A percentile compares a stretch with the other conserved stretches of the same genome.
These are phyloP conservation scores for Lucilia cuprina DNA, from an alignment of 1,140 invertebrate genomes.

Conservation along the genomic window DNA sequence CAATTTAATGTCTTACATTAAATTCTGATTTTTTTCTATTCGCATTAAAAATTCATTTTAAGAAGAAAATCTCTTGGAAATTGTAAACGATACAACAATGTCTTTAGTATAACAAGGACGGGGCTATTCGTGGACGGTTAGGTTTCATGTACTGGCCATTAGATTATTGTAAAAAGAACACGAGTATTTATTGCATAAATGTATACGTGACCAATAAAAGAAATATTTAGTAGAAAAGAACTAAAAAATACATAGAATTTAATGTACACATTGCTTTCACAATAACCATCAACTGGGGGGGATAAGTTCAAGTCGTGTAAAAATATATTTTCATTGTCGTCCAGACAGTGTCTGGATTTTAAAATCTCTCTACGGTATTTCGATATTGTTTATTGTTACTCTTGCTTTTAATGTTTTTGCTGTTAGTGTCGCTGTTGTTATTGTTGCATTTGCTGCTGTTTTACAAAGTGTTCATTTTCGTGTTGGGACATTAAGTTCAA, in stretches of 20 bases:
- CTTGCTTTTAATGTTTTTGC: not conserved
- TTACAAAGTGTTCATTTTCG: slow-evolving; percentile 10
- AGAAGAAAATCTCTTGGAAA: no score
- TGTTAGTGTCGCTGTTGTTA: not conserved
- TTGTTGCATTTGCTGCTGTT: not conserved
- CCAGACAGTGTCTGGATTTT: not conserved
- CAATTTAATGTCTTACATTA: no score
- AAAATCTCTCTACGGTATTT: not conserved
- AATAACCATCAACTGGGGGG: not conserved
- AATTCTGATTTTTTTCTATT: no score
- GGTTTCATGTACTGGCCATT: slow-evolving; percentile 43
- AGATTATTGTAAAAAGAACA: slow-evolving; percentile 56
- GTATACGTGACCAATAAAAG: slow-evolving; percentile 45
- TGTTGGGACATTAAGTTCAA: slow-evolving; percentile 24
- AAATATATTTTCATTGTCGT: not conserved
- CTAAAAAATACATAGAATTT: not conserved
- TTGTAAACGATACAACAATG: no score
- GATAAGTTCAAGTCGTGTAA: not conserved
- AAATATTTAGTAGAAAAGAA: slow-evolving; percentile 7
- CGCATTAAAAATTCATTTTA: no score
- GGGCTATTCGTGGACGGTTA: not conserved
- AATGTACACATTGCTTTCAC: not conserved
- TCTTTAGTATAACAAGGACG: no score
- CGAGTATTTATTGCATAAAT: slow-evolving; percentile 56
- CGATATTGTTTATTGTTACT: not conserved